Base-by-base conservation (phyloP, 2,888 invertebrate species). In the Erpobdella octoculata region DNA sequence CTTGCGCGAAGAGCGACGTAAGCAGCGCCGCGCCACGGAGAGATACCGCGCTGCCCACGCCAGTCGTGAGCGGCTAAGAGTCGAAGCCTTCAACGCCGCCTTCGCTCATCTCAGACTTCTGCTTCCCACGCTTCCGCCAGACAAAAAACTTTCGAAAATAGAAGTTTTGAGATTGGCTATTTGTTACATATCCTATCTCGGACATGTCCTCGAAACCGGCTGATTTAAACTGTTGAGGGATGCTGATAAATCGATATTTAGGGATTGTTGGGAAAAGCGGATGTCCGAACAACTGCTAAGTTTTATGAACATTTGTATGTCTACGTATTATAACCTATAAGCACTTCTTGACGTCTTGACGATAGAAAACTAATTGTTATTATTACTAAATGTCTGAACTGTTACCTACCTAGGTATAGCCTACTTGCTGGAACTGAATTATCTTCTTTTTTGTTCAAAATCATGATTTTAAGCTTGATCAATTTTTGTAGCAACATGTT, bases 131-230 rank as follows among this genome's bases (percentile, higher is more conserved):
- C 83, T 95, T 73, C 95, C 96, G 0, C 95, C 95, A 0, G 96
- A 97, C 82, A 97, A 97, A 85, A 96, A 97, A 81, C 86, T 97
- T n/a, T 95, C 95, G 1, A 98, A 97, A 86, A 97, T 97, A 74
- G 97, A 97, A 85, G 97, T 98, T 71, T 87, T 97, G 0, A 88
- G 95, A 69, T 85, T 97, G 74, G 96, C 97, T 70, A 96, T 98
- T 80, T 95, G 95, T 84, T 97, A 98, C 82, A 97, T 97, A 78
- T 92, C 93, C 4, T 97, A 96, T 85, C 86, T 97, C 68, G 94
- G 95, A 83, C 93, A 95, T 83, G 93, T 97, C 18, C 86, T 98
- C 37, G 36, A 65, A 37, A 65, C 37, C n/a, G n/a, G n/a, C n/a
- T n/a, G n/a, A n/a, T n/a, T n/a, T n/a, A n/a, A n/a, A n/a, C n/a